phyloP scores from a whole-genome alignment of 2,888 invertebrate species.

The Podotricha telesiphe region DNA sequence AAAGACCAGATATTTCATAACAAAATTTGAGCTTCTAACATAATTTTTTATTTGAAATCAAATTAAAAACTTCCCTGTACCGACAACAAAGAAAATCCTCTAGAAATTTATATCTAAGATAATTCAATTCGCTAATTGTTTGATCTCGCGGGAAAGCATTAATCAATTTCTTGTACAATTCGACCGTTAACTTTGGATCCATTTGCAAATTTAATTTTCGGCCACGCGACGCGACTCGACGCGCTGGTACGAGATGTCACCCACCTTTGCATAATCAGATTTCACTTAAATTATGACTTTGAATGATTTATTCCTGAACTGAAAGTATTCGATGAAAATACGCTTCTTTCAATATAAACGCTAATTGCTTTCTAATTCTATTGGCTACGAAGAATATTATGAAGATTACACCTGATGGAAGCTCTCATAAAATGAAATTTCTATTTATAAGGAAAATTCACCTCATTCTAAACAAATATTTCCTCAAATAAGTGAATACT shows the following conservation, averaged over 20 bases:
- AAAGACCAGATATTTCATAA: constrained; percentile 38
- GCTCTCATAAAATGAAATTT: not conserved
- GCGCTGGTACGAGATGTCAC: constrained; percentile 46
- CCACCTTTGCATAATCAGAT: constrained; percentile 68
- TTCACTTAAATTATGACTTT: constrained; percentile 69
- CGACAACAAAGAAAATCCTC: constrained; percentile 45
- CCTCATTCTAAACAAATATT: not conserved
- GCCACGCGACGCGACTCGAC: constrained; percentile 48
- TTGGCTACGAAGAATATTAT: constrained; percentile 8
- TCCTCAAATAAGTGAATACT: not conserved
- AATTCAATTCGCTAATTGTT: constrained; percentile 75
- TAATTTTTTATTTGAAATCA: constrained; percentile 38
- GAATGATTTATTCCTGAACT: constrained; percentile 66
- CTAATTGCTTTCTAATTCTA: constrained; percentile 31
- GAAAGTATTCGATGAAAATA: constrained; percentile 60
- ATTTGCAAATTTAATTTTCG: constrained; percentile 75
- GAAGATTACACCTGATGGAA: not conserved
- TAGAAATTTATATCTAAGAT: constrained; percentile 55
- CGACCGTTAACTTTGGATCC: constrained; percentile 69
- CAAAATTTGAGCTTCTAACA: constrained; percentile 34
- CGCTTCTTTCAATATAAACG: constrained; percentile 43
- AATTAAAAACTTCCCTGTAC: constrained; percentile 44
- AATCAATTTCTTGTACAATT: constrained; percentile 76
- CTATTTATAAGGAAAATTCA: not conserved
- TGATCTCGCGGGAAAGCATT: constrained; percentile 66